phyloP scores from a whole-genome alignment of 1,140 invertebrate genomes.

The Neuroterus valhalla region DNA sequence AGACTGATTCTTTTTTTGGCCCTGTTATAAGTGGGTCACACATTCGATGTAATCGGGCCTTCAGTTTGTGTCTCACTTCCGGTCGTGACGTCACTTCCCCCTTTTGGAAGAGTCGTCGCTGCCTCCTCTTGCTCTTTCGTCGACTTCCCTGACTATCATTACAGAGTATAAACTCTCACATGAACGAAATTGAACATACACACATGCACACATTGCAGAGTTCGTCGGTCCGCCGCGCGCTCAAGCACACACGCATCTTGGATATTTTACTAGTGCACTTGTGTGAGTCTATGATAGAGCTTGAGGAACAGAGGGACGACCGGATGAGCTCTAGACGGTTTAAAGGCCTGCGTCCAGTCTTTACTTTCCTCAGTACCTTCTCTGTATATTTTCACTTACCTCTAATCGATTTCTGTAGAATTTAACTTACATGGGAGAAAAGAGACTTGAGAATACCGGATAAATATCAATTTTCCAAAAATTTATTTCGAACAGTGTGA shows the following conservation, averaged over 20 bases:
- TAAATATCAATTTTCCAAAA: too few species aligned
- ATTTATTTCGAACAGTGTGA: too few species aligned
- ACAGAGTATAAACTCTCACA: neutral
- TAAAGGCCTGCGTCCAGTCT: conserved; percentile 16
- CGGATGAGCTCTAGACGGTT: conserved; percentile 16
- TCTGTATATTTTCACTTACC: conserved; percentile 23
- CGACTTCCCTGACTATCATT: neutral
- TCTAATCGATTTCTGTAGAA: conserved; percentile 13
- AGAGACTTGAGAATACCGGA: too few species aligned
- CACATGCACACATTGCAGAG: neutral
- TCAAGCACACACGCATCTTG: neutral
- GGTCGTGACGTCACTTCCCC: conserved; percentile 12
- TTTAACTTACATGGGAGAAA: neutral
- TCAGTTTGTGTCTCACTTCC: conserved; percentile 5
- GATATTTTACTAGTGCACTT: neutral
- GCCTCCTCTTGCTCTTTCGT: neutral
- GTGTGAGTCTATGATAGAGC: neutral
- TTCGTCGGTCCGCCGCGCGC: neutral
- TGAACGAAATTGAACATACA: neutral
- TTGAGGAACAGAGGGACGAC: conserved; percentile 7
- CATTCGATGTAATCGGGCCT: conserved; percentile 6
- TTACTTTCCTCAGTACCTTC: neutral
- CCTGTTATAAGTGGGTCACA: conserved; percentile 25
- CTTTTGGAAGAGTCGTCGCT: neutral
- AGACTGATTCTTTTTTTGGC: neutral